Base-by-base conservation (phyloP, 2,797 vertebrate genomes). In the Xenentodon cancila region DNA sequence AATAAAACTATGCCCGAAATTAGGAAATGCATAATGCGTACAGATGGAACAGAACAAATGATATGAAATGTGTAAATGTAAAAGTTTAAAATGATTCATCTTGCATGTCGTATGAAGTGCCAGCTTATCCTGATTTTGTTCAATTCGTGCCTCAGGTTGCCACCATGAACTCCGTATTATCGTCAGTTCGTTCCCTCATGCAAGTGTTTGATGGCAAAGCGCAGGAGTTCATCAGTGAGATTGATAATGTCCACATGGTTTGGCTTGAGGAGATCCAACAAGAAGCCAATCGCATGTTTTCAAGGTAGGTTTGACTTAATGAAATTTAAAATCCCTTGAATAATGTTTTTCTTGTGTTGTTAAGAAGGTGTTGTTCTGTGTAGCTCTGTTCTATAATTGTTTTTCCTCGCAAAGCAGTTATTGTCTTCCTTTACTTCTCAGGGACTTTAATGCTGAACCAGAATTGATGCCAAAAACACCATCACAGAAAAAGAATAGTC, bases 381-480 rank as follows among this genome's bases (percentile, higher is more conserved):
- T 22, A 47, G 4, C 16, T 18, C 9, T 52, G 0, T 22, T 59
- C n/a, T 13, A 9, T 21, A 19, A 11, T 37, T 57, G 3, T 19
- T 32, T 30, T 50, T 37, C 75, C 70, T 47, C 8, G 70, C 58
- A 2, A 64, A 1, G 21, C 19, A 1, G 5, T 37, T 53, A 5
- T 12, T 12, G 2, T 16, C 9, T 9, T 7, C 21, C 11, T 22
- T 13, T 7, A 19, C 1, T 21, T 22, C 73, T 25, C 74, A 98
- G 96, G 64, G 92, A 95, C 44, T 96, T 96, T 48, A 94, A 88
- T 85, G 91, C 93, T 4, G 97, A 97, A 47, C 97, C 96, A 0
- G 92, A 94, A 40, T 75, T 98, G 4, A 95, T 99, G 95, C 94
- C 96, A 40, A 98, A 97, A 84, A 98, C 96, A 0, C 97, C 97